A percentile compares a stretch with the other conserved stretches of the same genome.
phyloP scores from a whole-genome alignment of 2,888 invertebrate species.

The Ypsolopha sequella region DNA sequence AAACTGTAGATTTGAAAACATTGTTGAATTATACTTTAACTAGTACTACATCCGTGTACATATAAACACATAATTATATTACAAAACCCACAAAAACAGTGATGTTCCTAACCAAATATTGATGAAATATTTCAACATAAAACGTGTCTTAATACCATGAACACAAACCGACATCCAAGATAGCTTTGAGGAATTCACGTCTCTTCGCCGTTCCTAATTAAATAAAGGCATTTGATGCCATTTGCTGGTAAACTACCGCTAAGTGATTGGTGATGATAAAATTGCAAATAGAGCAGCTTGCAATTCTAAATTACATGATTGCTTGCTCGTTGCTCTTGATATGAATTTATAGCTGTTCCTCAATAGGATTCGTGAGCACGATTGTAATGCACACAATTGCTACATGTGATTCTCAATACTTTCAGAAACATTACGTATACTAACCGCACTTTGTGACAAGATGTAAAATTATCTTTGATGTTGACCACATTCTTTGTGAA shows the following conservation, averaged over 20 bases:
- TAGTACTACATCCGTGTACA: background rate
- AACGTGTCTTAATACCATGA: too few species aligned
- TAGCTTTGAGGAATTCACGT: too few species aligned
- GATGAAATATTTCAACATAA: too few species aligned
- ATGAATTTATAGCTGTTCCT: constrained; percentile 49
- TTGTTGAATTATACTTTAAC: background rate
- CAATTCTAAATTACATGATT: constrained; percentile 57
- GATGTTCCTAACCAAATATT: too few species aligned
- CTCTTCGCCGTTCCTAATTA: constrained; percentile 21
- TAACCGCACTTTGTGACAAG: too few species aligned
- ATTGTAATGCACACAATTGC: too few species aligned
- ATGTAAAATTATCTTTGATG: too few species aligned
- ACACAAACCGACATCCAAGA: too few species aligned
- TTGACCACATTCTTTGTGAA: constrained; percentile 4
- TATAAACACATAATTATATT: too few species aligned
- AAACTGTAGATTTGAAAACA: background rate
- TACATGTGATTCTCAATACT: too few species aligned
- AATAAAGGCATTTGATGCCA: constrained; percentile 31
- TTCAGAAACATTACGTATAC: too few species aligned
- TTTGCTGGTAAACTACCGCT: constrained; percentile 24
- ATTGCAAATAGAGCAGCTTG: constrained; percentile 46
- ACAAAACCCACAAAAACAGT: too few species aligned
- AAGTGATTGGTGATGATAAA: constrained; percentile 30
- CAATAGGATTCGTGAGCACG: constrained; percentile 18
- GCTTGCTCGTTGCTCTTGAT: constrained; percentile 47